A percentile compares a stretch with the other conserved stretches of the same genome.
phyloP scores from a whole-genome alignment of 2,888 invertebrate species.

The Helobdella robusta region DNA sequence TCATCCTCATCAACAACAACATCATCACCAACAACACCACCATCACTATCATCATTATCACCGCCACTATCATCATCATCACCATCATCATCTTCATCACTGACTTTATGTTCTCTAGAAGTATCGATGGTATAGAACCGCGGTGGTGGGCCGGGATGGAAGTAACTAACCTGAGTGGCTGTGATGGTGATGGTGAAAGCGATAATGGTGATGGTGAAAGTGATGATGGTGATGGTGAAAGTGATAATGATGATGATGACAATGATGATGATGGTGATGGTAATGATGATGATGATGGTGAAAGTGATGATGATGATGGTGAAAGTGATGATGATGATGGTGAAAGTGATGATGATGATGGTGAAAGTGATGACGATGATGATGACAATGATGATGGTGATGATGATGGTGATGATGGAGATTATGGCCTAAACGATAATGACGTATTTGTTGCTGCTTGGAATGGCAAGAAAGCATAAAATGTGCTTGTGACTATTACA shows the following conservation, averaged over 20 bases:
- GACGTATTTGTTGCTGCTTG: neutral
- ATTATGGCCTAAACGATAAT: neutral
- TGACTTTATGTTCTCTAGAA: no score
- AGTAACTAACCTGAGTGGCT: neutral
- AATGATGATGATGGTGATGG: slow-evolving; percentile 2
- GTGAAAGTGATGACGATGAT: slow-evolving; percentile 5
- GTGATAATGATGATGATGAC: neutral
- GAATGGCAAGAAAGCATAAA: no score
- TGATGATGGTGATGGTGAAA: slow-evolving; percentile 2
- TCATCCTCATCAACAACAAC: no score
- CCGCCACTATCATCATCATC: no score
- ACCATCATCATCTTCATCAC: no score
- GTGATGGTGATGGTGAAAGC: neutral
- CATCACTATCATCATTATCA: no score
- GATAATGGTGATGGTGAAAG: neutral
- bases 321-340: neutral
- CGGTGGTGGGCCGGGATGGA: neutral
- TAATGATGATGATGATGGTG: neutral
- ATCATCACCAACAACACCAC: no score
- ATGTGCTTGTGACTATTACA: no score
- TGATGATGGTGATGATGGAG: neutral
- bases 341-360: slow-evolving; percentile 10
- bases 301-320: neutral
- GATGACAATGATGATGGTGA: slow-evolving; percentile 8
- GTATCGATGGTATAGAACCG: no score